Evolutionary conservation across 2,113 vertebrate genomes (phyloP), one percentile per base, ranked within the genome.

Genomic region (Asarcornis scutulata): DNA sequence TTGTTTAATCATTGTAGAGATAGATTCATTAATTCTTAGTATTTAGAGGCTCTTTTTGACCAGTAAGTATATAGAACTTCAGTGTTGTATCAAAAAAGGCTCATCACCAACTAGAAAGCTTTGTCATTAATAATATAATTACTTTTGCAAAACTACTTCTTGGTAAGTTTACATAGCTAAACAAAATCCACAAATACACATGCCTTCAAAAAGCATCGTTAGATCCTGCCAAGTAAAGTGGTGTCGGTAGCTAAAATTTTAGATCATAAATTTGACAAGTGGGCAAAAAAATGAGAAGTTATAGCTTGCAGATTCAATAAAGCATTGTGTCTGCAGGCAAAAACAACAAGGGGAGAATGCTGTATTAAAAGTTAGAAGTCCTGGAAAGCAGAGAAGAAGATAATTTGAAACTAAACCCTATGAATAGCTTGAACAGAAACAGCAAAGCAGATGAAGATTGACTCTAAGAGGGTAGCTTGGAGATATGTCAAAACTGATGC

Each of bases 171-270:
- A 77, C 68, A 48, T 5, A 83, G 36, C 40, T 63, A 16, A 80
- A 88, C 56, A 71, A 44, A 2, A 53, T 13, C 50, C 32, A 75
- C 46, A 60, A 42, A 71, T 32, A 40, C 27, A 67, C 68, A 86
- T 80, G 29, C 8, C 53, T 79, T 85, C 42, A 59, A 72, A 38
- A 71, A 73, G n/a, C 14, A 62, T 16, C 0, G 1, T 52, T 80
- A 55, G 46, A 77, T 90, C 77, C 69, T 92, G 68, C 72, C 76
- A 88, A 81, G 59, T 29, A 62, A 91, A 86, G n/a, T 23, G 55
- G 55, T 92, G 80, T 86, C 88, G 67, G 59, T 13, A 96, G 68
- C 64, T 88, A 77, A 73, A 93, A 93, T 81, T 93, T 91, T 48
- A 63, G 56, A 78, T 40, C n/a, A 73, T 25, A 77, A 38, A 77